A percentile compares a stretch with the other conserved stretches of the same genome.
Evolutionary conservation across 2,888 invertebrate genomes (phyloP).

Genomic region (Mechanitis mazaeus): DNA sequence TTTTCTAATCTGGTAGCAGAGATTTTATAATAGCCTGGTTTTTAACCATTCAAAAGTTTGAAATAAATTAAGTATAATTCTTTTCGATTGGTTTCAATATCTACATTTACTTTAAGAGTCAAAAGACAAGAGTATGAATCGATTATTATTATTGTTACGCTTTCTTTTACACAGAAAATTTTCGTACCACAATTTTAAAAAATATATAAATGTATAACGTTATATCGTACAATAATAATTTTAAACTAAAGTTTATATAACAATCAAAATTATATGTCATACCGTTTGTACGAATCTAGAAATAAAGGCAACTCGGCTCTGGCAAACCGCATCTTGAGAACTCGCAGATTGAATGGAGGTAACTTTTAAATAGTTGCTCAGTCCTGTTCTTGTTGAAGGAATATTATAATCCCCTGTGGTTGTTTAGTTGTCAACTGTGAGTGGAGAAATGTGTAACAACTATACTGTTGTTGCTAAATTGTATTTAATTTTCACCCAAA

Average conservation of each 20-base stretch:
- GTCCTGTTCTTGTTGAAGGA: constrained; percentile 3
- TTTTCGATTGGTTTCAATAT: no score
- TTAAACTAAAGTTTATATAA: not conserved
- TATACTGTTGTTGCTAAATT: not conserved
- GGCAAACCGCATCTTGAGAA: constrained; percentile 25
- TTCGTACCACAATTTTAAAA: no score
- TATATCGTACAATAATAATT: no score
- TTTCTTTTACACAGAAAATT: no score
- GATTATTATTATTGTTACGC: no score
- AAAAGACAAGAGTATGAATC: no score
- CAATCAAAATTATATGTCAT: constrained; percentile 21
- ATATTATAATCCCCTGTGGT: constrained; percentile 3
- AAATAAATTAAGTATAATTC: no score
- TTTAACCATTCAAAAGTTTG: no score
- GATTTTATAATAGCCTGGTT: no score
- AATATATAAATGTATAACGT: no score
- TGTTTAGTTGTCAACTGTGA: not conserved
- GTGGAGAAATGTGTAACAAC: not conserved
- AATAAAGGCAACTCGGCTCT: constrained; percentile 24
- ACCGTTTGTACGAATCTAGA: constrained; percentile 12
- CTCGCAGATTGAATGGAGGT: constrained; percentile 24
- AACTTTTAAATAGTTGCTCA: constrained; percentile 23
- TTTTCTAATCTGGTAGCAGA: no score
- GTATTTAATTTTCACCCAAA: not conserved
- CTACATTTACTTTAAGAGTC: no score